Evolutionary conservation across 2,113 vertebrate species (phyloP).

Genomic region (Caracal caracal): DNA sequence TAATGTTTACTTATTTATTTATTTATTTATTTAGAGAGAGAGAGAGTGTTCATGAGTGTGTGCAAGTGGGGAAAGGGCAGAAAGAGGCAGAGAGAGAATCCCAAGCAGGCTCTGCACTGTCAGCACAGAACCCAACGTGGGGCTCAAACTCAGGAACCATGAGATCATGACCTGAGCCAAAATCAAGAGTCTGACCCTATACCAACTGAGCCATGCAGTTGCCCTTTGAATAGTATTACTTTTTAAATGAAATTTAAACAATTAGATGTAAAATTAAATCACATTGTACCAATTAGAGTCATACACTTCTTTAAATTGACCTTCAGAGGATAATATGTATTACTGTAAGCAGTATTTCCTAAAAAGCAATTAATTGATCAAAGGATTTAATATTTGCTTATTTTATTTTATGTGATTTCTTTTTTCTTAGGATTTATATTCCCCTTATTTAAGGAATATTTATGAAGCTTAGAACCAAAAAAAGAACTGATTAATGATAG

Average conservation of each 20-base stretch:
- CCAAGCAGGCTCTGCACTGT: too few relatives aligned
- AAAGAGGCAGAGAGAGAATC: too few relatives aligned
- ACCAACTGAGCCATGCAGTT: too few relatives aligned
- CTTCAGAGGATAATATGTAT: not conserved
- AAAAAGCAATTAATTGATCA: not conserved
- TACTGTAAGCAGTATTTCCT: not conserved
- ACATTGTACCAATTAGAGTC: not conserved
- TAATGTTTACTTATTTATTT: too few relatives aligned
- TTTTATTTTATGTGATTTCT: not conserved
- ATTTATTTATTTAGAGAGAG: too few relatives aligned
- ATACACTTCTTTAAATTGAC: not conserved
- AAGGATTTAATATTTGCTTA: not conserved
- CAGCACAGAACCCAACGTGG: too few relatives aligned
- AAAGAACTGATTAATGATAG: not conserved
- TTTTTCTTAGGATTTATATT: not conserved
- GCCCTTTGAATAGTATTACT: not conserved
- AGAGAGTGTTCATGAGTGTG: too few relatives aligned
- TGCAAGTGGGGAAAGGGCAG: too few relatives aligned
- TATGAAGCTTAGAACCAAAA: not conserved
- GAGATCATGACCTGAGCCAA: too few relatives aligned
- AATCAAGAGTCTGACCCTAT: too few relatives aligned
- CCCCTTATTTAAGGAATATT: not conserved
- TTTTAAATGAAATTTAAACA: constrained; percentile 11
- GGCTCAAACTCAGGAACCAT: too few relatives aligned
- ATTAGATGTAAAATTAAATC: not conserved